Percentiles rank a stretch among this genome's conserved stretches.
These are phyloP conservation scores for Pasiphila rectangulata DNA, from an alignment of 2,888 invertebrate genomes.

Conservation along the genomic window DNA sequence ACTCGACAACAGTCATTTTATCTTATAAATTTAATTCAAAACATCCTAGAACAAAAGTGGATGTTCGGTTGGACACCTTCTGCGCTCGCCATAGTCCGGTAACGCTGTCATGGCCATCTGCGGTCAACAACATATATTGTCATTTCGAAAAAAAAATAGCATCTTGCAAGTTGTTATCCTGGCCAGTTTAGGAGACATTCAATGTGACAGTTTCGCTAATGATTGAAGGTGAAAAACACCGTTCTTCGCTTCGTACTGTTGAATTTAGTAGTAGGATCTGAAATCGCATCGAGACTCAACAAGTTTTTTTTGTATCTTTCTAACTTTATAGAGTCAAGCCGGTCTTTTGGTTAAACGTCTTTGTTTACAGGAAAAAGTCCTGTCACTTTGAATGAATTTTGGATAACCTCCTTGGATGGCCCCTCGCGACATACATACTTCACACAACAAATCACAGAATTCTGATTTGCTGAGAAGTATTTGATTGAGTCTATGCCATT, in stretches of 20 bases:
- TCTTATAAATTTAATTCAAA: too few species aligned
- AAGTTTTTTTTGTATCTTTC: conserved; percentile 14
- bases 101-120: too few species aligned
- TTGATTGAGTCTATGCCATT: conserved; percentile 18
- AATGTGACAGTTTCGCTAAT: conserved; percentile 3
- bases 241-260: conserved; percentile 6
- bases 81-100: too few species aligned
- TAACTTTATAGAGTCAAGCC: conserved; percentile 12
- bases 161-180: neutral
- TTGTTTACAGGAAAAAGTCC: conserved; percentile 14
- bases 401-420: conserved; percentile 9
- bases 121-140: neutral
- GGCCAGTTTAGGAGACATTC: conserved; percentile 1
- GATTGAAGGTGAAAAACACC: conserved; percentile 12
- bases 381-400: conserved; percentile 13
- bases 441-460: conserved; percentile 13
- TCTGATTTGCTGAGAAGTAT: conserved; percentile 15
- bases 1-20: too few species aligned
- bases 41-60: too few species aligned
- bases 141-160: too few species aligned
- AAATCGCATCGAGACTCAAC: conserved; percentile 3
- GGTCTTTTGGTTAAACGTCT: conserved; percentile 13
- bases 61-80: too few species aligned
- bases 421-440: conserved; percentile 14
- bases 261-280: conserved; percentile 7